Conservation (phyloP, 2,113 vertebrate genomes). For the Spizaetus ornatus region DNA sequence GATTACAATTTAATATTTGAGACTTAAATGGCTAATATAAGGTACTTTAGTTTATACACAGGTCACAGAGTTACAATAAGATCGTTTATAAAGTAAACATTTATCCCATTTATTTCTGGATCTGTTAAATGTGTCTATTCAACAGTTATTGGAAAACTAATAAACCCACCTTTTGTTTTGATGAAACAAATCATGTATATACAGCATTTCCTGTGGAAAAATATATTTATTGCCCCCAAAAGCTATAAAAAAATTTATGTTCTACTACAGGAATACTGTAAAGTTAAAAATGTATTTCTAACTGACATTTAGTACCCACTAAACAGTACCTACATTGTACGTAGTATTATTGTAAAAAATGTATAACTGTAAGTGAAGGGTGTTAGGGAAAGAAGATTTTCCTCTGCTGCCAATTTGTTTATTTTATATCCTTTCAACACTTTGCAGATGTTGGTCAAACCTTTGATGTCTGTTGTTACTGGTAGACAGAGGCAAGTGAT, state of each 20-base stretch:
- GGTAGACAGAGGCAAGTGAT: not conserved
- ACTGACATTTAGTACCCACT: not conserved
- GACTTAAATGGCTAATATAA: not conserved
- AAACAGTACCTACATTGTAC: not conserved
- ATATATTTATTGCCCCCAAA: not conserved
- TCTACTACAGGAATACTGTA: not conserved
- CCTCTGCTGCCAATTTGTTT: not conserved
- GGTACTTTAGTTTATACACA: not conserved
- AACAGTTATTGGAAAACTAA: not conserved
- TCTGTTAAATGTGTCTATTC: not conserved
- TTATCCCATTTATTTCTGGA: not conserved
- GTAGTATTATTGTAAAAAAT: not conserved
- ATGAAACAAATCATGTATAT: not conserved
- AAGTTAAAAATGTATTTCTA: not conserved
- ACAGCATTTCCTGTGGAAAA: not conserved
- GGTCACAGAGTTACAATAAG: not conserved
- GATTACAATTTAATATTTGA: not conserved
- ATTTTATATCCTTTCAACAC: not conserved
- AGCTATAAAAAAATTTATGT: not conserved
- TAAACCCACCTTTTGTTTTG: not conserved
- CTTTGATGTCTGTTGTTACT: not conserved
- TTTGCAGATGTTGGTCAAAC: not conserved
- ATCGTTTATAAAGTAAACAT: not conserved
- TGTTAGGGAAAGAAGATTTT: not conserved
- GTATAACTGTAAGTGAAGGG: not conserved